Conservation (phyloP, 2,797 vertebrate genomes). For the Crenichthys baileyi region DNA sequence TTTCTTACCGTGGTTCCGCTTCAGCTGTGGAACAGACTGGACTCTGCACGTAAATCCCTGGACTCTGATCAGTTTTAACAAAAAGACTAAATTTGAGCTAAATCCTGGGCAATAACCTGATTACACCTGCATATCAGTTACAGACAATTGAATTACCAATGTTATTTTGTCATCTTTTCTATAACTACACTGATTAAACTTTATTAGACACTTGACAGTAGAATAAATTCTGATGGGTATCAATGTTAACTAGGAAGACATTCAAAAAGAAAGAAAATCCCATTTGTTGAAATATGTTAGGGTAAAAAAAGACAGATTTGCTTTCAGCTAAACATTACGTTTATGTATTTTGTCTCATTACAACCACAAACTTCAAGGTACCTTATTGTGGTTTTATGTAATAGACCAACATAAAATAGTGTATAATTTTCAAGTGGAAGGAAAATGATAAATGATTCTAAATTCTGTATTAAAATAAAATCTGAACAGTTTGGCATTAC, state of each 20-base stretch:
- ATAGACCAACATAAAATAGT: neutral
- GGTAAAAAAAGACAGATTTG: neutral
- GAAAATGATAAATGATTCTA: neutral
- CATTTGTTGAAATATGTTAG: neutral
- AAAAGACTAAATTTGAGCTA: neutral
- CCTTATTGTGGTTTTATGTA: neutral
- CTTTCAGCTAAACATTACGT: neutral
- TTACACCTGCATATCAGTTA: too few species aligned
- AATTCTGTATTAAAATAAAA: neutral
- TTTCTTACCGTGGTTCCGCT: conserved; percentile 5
- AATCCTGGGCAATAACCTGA: neutral
- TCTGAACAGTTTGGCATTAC: neutral
- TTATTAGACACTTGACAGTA: neutral
- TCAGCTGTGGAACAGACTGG: neutral
- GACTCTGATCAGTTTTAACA: neutral
- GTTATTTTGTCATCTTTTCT: too few species aligned
- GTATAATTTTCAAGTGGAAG: neutral
- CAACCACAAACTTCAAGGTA: neutral
- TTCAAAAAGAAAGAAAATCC: neutral
- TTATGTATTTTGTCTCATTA: neutral
- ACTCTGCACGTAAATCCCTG: neutral
- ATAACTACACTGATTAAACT: neutral
- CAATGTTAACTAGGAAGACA: too few species aligned
- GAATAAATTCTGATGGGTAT: neutral
- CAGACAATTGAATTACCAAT: too few species aligned